A percentile compares a stretch with the other conserved stretches of the same genome.
Evolutionary conservation across 2,797 vertebrate species (phyloP).

Genomic region (Thaleichthys pacificus): DNA sequence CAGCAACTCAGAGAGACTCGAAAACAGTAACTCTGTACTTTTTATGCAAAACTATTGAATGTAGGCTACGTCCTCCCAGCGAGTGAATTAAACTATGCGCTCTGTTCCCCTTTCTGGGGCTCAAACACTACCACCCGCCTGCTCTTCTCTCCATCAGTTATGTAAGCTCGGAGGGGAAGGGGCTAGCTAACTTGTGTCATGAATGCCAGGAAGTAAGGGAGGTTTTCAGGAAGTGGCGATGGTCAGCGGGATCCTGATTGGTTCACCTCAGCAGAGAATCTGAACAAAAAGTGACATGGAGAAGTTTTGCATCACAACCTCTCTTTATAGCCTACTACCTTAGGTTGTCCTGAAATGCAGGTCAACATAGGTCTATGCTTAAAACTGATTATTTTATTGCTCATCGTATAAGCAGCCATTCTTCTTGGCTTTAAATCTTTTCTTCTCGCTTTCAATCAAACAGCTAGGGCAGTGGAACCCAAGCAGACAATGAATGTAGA

Average conservation of each 20-base stretch:
- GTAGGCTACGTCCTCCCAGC: conserved; percentile 55
- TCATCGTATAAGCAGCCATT: background rate
- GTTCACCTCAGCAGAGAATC: conserved; percentile 4
- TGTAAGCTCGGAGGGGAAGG: conserved; percentile 39
- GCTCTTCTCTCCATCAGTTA: conserved; percentile 37
- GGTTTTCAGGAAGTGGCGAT: conserved; percentile 45
- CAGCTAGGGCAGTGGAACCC: background rate
- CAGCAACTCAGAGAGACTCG: conserved; percentile 26
- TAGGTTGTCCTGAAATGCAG: background rate
- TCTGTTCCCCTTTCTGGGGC: conserved; percentile 35
- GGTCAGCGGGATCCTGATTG: conserved; percentile 13
- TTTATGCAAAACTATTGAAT: conserved; percentile 56
- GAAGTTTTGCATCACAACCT: background rate
- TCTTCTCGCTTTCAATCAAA: background rate
- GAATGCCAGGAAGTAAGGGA: conserved; percentile 30
- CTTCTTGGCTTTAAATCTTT: background rate
- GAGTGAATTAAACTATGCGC: conserved; percentile 57
- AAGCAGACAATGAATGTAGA: background rate
- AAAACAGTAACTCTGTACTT: conserved; percentile 29
- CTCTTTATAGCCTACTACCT: too few species aligned
- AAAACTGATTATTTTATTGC: background rate
- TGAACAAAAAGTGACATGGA: conserved; percentile 9
- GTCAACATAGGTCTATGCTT: background rate
- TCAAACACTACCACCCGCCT: conserved; percentile 13
- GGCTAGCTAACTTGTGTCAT: conserved; percentile 29